These are phyloP conservation scores for Manacus vitellinus DNA, from an alignment of 2,113 vertebrate species.

Conservation along the genomic window DNA sequence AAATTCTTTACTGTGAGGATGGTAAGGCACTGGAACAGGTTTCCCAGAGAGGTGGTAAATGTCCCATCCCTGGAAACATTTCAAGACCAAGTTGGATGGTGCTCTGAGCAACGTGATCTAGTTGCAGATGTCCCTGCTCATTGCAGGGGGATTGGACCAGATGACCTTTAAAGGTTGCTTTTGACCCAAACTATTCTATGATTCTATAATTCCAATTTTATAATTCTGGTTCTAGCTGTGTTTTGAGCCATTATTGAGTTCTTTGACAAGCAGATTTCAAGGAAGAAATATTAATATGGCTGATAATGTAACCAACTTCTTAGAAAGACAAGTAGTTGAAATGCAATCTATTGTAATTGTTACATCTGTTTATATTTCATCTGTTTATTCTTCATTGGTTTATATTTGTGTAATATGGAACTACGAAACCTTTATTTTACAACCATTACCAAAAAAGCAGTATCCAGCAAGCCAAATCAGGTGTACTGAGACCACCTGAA, in stretches of 20 bases:
- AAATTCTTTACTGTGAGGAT: background rate
- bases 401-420: background rate
- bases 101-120: background rate
- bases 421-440: background rate
- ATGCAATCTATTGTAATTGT: background rate
- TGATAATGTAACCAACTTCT: background rate
- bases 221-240: background rate
- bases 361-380: background rate
- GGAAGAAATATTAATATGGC: background rate
- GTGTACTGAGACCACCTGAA: background rate
- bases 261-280: background rate
- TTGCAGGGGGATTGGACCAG: background rate
- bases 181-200: background rate
- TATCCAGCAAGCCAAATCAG: background rate
- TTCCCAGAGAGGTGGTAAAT: background rate
- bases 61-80: background rate
- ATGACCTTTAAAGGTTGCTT: background rate
- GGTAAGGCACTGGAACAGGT: too few species aligned
- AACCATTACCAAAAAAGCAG: background rate
- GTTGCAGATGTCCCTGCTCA: background rate
- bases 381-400: background rate
- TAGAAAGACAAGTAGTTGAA: background rate
- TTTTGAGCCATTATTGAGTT: background rate
- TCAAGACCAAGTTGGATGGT: background rate
- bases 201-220: background rate